phyloP scores from a whole-genome alignment of 2,797 vertebrate genomes.

The Malurus splendens region DNA sequence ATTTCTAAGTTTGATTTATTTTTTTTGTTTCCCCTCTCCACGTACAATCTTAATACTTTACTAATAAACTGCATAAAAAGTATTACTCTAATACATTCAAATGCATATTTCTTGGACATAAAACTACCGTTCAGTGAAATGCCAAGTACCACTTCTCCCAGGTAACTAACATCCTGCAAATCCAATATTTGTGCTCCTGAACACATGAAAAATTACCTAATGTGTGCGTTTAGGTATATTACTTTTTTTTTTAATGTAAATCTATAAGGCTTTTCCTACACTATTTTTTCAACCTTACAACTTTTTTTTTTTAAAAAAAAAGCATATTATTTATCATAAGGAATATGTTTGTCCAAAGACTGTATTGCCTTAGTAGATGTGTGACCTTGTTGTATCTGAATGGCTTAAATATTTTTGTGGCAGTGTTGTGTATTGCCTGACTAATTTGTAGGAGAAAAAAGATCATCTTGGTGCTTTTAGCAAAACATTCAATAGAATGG shows the following conservation, averaged over 20 bases:
- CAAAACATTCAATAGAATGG: not conserved
- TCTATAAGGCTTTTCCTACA: not conserved
- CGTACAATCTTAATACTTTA: not conserved
- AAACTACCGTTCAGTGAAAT: constrained; percentile 11
- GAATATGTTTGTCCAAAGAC: not conserved
- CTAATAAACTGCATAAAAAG: not conserved
- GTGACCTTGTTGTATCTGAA: not conserved
- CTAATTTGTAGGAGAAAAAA: not conserved
- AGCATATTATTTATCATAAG: not conserved
- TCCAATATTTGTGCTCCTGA: constrained; percentile 30
- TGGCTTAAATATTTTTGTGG: not conserved
- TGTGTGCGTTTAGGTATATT: not conserved
- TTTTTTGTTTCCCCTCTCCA: not conserved
- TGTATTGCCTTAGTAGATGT: not conserved
- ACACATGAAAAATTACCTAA: not conserved
- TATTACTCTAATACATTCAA: not conserved
- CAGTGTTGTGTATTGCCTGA: not conserved
- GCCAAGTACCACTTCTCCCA: constrained; percentile 11
- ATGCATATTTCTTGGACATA: constrained; percentile 9
- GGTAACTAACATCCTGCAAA: constrained; percentile 28
- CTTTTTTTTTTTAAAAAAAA: not conserved
- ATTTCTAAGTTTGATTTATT: not conserved
- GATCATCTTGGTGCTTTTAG: not conserved
- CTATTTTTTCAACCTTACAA: not conserved
- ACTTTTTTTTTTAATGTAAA: not conserved